phyloP scores from a whole-genome alignment of 2,888 invertebrate genomes.

The Napeogenes sylphis region DNA sequence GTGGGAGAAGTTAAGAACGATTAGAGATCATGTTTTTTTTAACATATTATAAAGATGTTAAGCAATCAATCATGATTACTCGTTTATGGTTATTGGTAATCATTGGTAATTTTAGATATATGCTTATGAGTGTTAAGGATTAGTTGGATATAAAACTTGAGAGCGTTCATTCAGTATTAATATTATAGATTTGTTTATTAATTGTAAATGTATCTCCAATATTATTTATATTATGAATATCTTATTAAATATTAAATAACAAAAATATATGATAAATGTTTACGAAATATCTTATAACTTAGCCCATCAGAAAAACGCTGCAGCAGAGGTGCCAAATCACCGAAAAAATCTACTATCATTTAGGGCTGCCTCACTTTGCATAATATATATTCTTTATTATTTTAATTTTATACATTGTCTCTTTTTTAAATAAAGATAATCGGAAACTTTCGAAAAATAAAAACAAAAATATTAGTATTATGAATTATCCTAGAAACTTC shows the following conservation, averaged over 20 bases:
- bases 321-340: slow-evolving; percentile 33
- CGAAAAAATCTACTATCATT: slow-evolving; percentile 26
- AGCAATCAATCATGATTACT: background rate
- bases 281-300: slow-evolving; percentile 11
- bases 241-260: background rate
- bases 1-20: slow-evolving; percentile 7
- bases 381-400: background rate
- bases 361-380: slow-evolving; percentile 22
- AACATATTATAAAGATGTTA: background rate
- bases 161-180: too few species aligned
- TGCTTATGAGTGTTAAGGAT: too few species aligned
- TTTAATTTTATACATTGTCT: background rate
- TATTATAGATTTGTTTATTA: too few species aligned
- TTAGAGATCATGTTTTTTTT: background rate
- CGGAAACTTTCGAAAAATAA: background rate
- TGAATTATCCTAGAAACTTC: background rate
- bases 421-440: background rate
- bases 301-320: slow-evolving; percentile 12
- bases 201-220: too few species aligned
- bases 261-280: background rate
- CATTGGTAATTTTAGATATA: too few species aligned
- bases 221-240: too few species aligned
- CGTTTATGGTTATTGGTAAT: too few species aligned
- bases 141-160: too few species aligned
- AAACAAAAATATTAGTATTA: too few species aligned